Base-by-base conservation (phyloP, 2,888 invertebrate species). In the Andrena bucephala region DNA sequence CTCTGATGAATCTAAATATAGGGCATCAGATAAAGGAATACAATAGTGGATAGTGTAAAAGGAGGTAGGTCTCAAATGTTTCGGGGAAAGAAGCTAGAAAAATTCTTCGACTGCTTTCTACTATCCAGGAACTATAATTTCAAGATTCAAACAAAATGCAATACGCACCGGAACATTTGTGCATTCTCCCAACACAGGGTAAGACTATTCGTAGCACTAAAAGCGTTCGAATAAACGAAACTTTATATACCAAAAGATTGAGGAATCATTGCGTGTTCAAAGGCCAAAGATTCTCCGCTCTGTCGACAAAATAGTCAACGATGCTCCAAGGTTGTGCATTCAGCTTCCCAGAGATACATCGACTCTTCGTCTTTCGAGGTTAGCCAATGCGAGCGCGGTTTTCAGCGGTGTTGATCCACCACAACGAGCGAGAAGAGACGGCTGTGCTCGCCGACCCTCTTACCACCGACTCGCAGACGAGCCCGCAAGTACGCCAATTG, bases 401-500 rank as follows among this genome's bases (percentile, higher is more conserved):
- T 36, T 29, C 29, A 73, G 27, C n/a, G 33, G 29, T 33, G 33
- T 50, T 59, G 74, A 54, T 36, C 57, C 33, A 42, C 5, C 42
- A 7, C 20, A 27, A 59, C 27, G 50, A 24, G 20, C 13, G 10
- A 4, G 36, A 20, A n/a, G 24, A 36, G 54, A 63, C 29, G 29
- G 2, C 4, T n/a, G 16, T 36, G 10, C 54, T 20, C 10, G 48
- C 24, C 54, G 54, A 54, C 62, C 48, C 84, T 68, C 78, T 80
- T 72, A 62, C 48, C 71, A 66, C 42, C 8, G 50, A 33, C 33
- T 36, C 33, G 20, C 42, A 81, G 79, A 72, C 81, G 67, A 62
- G 66, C 63, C 54, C 48, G 71, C 65, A 75, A 79, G 83, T 81
- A 77, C 74, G 77, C 70, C 90, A 90, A 90, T 90, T 90, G 89